A percentile compares a stretch with the other conserved stretches of the same genome.
These are phyloP conservation scores for Linhomoeus sp. DNA, from an alignment of 2,888 invertebrate species.

Conservation along the genomic window DNA sequence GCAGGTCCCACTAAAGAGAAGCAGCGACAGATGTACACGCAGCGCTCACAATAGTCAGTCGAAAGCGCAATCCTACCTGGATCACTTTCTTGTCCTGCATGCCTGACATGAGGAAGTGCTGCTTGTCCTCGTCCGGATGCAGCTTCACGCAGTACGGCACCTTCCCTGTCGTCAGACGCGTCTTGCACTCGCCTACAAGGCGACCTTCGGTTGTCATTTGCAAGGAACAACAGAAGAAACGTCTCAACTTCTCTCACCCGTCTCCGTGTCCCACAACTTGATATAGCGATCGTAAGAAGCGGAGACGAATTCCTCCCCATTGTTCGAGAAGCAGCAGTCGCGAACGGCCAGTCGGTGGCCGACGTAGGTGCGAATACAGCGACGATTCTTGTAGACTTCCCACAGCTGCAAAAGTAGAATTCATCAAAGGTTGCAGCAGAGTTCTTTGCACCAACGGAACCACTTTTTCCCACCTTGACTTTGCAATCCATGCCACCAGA, in stretches of 20 bases:
- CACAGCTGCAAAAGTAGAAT: conserved; percentile 50
- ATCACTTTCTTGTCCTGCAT: conserved; percentile 98
- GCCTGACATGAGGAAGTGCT: conserved; percentile 89
- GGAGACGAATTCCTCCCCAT: conserved; percentile 73
- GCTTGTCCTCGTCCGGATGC: conserved; percentile 88
- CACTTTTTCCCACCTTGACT: conserved; percentile 49
- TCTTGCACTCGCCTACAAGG: conserved; percentile 34
- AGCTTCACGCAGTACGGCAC: conserved; percentile 96
- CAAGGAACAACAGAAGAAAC: too few relatives aligned
- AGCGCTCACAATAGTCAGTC: neutral
- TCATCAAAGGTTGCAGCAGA: neutral
- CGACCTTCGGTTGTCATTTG: too few relatives aligned
- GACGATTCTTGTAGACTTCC: conserved; percentile 87
- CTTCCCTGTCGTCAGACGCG: conserved; percentile 74
- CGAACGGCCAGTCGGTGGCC: conserved; percentile 92
- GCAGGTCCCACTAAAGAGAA: conserved; percentile 65
- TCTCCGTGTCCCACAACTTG: conserved; percentile 97
- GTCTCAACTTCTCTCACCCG: conserved; percentile 44
- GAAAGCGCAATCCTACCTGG: conserved; percentile 42
- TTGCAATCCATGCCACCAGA: conserved; percentile 92
- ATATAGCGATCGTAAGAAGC: conserved; percentile 87
- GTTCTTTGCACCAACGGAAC: neutral
- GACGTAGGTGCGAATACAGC: conserved; percentile 77
- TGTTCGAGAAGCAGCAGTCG: conserved; percentile 84
- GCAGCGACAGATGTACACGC: too few relatives aligned